A percentile compares a stretch with the other conserved stretches of the same genome.
phyloP scores from a whole-genome alignment of 2,888 invertebrate species.

The Leucania comma region DNA sequence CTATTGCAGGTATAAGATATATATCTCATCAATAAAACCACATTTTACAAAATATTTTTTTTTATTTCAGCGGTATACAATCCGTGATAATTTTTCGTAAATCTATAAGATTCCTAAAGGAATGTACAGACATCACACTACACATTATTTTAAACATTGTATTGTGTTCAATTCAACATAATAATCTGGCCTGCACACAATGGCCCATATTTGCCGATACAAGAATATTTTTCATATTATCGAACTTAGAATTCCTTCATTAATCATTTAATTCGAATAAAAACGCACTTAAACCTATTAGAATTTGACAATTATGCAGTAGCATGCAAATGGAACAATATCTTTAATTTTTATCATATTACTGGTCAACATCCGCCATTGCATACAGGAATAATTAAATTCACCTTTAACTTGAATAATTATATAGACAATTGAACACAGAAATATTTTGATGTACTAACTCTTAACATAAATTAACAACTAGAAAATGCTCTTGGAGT shows the following conservation, averaged over 20 bases:
- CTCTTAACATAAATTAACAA: slow-evolving; percentile 43
- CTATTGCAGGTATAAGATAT: no score
- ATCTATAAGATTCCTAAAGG: slow-evolving; percentile 60
- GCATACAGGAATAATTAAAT: slow-evolving; percentile 1
- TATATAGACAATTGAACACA: slow-evolving; percentile 9
- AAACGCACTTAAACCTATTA: background rate
- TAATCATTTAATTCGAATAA: background rate
- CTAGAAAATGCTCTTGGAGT: slow-evolving; percentile 59
- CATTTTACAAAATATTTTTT: slow-evolving; percentile 46
- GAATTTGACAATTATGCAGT: background rate
- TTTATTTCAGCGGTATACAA: slow-evolving; percentile 56
- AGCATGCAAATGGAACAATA: background rate
- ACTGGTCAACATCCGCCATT: slow-evolving; percentile 20
- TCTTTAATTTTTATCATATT: background rate
- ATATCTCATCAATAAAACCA: slow-evolving; percentile 41
- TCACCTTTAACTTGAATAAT: slow-evolving; percentile 31
- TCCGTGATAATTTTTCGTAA: slow-evolving; percentile 52
- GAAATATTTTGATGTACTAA: slow-evolving; percentile 34
- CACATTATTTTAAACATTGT: slow-evolving; percentile 29
- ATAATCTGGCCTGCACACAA: slow-evolving; percentile 18
- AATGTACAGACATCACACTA: slow-evolving; percentile 60
- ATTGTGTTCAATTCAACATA: slow-evolving; percentile 46
- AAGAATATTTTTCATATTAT: background rate
- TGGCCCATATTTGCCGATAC: slow-evolving; percentile 10
- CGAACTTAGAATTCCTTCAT: background rate